Evolutionary conservation across 2,113 vertebrate genomes (phyloP).

Genomic region (Irena cyanogastra): DNA sequence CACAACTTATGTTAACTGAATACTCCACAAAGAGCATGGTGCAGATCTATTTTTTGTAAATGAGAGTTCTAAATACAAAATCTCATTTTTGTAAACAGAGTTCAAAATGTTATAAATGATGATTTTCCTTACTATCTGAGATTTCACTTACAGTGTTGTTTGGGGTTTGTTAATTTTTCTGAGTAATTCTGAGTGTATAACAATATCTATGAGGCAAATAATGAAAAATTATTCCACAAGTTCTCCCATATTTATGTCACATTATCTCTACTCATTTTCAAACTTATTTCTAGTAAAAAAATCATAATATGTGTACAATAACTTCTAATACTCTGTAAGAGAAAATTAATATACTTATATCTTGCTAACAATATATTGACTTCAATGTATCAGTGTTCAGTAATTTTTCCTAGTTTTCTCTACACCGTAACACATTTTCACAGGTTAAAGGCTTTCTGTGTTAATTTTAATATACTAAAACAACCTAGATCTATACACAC

Average conservation of each 20-base stretch:
- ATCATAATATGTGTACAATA: background rate
- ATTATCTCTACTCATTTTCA: background rate
- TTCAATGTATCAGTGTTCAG: background rate
- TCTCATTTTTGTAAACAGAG: no score
- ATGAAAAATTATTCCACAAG: background rate
- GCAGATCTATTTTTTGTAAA: background rate
- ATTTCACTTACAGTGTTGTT: background rate
- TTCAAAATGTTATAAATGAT: background rate
- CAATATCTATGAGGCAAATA: background rate
- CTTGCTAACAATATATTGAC: background rate
- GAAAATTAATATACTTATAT: background rate
- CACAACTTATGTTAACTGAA: background rate
- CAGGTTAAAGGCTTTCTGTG: background rate
- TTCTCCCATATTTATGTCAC: background rate
- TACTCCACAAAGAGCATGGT: background rate
- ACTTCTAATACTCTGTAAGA: background rate
- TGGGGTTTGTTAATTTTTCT: fast-evolving
- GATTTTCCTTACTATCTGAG: background rate
- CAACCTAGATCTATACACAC: background rate
- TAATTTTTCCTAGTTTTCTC: background rate
- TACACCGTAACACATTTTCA: background rate
- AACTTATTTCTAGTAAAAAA: background rate
- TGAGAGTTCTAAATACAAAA: no score
- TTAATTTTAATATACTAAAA: background rate
- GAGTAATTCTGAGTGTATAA: background rate